A percentile compares a stretch with the other conserved stretches of the same genome.
These are phyloP conservation scores for Bombus cullumanus DNA, from an alignment of 1,140 invertebrate species.

Conservation along the genomic window DNA sequence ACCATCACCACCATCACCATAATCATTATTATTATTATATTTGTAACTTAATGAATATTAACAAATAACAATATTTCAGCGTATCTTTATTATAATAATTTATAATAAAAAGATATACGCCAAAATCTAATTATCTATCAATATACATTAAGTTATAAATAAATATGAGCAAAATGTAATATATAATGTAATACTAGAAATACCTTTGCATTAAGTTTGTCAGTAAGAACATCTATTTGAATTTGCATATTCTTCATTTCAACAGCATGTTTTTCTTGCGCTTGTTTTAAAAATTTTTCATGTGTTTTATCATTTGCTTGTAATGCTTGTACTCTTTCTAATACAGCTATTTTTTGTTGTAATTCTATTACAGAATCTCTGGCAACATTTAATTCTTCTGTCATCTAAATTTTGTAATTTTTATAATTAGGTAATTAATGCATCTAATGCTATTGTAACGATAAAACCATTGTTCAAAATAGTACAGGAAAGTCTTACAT, in stretches of 20 bases:
- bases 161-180: background rate
- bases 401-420: conserved; percentile 63
- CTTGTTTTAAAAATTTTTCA: conserved; percentile 77
- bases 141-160: background rate
- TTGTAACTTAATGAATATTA: background rate
- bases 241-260: conserved; percentile 79
- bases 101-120: background rate
- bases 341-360: conserved; percentile 74
- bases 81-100: background rate
- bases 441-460: background rate
- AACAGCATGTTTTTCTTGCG: conserved; percentile 74
- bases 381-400: conserved; percentile 72
- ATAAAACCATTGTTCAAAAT: background rate
- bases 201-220: conserved; percentile 76
- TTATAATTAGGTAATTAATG: background rate
- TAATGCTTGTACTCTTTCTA: conserved; percentile 74
- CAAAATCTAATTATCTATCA: background rate
- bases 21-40: background rate
- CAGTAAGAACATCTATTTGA: conserved; percentile 74
- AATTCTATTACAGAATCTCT: conserved; percentile 73
- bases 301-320: conserved; percentile 74
- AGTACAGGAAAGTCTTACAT: conserved; percentile 64
- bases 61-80: too few species aligned
- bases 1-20: too few species aligned
- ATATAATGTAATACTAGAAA: conserved; percentile 6